Conservation (phyloP, 2,888 invertebrate species). For the Agonopterix heracliana region DNA sequence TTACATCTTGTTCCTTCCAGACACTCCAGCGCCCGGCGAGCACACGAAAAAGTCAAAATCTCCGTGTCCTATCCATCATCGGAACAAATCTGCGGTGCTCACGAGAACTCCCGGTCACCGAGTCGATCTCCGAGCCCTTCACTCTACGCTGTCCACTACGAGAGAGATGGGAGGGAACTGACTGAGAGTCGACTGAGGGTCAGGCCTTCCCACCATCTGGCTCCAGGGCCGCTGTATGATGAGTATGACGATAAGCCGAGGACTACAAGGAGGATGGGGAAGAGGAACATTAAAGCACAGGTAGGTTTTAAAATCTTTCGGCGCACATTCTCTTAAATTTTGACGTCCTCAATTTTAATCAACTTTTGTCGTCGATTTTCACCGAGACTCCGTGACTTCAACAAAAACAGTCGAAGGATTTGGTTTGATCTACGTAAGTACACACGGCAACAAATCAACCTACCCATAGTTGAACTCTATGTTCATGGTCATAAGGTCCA, state of each 20-base stretch:
- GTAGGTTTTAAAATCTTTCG: slow-evolving; percentile 50
- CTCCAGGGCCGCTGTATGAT: slow-evolving; percentile 65
- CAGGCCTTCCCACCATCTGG: slow-evolving; percentile 55
- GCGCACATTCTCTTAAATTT: too few relatives aligned
- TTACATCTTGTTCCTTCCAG: slow-evolving; percentile 39
- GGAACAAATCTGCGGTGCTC: slow-evolving; percentile 77
- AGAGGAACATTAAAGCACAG: slow-evolving; percentile 92
- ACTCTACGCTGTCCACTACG: slow-evolving; percentile 82
- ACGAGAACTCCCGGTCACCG: slow-evolving; percentile 59
- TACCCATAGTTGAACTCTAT: too few relatives aligned
- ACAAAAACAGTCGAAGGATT: too few relatives aligned
- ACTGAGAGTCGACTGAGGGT: slow-evolving; percentile 79
- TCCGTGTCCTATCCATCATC: slow-evolving; percentile 90
- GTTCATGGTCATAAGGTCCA: too few relatives aligned
- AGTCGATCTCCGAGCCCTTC: slow-evolving; percentile 60
- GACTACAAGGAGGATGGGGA: slow-evolving; percentile 84
- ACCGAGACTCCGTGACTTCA: too few relatives aligned
- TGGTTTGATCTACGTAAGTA: too few relatives aligned
- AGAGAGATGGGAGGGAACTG: slow-evolving; percentile 78
- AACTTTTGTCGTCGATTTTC: too few relatives aligned
- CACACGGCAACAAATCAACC: too few relatives aligned
- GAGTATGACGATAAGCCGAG: slow-evolving; percentile 68
- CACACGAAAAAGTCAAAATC: slow-evolving; percentile 89
- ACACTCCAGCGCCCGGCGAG: slow-evolving; percentile 77
- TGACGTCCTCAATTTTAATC: too few relatives aligned